Evolutionary conservation across 2,113 vertebrate genomes (phyloP).

Genomic region (Muscicapa adusta): DNA sequence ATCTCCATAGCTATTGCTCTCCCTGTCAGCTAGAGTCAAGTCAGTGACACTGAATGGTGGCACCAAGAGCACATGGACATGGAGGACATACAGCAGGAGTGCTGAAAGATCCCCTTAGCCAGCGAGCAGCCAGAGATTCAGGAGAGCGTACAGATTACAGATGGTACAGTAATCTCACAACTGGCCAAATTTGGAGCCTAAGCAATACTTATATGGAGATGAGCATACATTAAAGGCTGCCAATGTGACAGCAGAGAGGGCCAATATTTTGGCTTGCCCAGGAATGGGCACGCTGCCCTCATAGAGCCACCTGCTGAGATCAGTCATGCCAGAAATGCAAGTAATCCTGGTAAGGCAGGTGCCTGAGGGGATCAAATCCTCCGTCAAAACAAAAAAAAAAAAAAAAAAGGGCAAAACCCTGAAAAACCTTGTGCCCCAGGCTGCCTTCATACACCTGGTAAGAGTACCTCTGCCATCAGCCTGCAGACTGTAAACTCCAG

Average conservation of each 20-base stretch:
- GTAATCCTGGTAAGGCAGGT: slow-evolving; percentile 14
- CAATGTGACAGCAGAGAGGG: not conserved
- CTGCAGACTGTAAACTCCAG: fast-evolving
- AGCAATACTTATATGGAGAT: slow-evolving; percentile 31
- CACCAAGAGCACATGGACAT: not conserved
- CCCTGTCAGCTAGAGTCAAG: not conserved
- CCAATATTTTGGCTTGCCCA: not conserved
- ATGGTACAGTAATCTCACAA: slow-evolving; percentile 26
- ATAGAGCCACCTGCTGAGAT: slow-evolving; percentile 25
- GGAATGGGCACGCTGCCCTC: not conserved
- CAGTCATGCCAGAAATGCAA: not conserved
- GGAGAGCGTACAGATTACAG: not conserved
- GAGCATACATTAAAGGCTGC: slow-evolving; percentile 12
- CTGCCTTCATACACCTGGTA: not conserved
- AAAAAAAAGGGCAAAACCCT: not conserved
- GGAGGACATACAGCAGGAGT: not conserved
- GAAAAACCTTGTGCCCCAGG: not conserved
- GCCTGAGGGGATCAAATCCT: not conserved
- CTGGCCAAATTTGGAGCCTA: slow-evolving; percentile 6
- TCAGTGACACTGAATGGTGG: not conserved
- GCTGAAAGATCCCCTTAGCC: not conserved
- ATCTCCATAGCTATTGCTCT: not conserved
- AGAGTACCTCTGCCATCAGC: not conserved
- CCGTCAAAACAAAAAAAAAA: not conserved
- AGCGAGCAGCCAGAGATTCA: not conserved